phyloP scores from a whole-genome alignment of 2,797 vertebrate genomes.

The Acomys russatus region DNA sequence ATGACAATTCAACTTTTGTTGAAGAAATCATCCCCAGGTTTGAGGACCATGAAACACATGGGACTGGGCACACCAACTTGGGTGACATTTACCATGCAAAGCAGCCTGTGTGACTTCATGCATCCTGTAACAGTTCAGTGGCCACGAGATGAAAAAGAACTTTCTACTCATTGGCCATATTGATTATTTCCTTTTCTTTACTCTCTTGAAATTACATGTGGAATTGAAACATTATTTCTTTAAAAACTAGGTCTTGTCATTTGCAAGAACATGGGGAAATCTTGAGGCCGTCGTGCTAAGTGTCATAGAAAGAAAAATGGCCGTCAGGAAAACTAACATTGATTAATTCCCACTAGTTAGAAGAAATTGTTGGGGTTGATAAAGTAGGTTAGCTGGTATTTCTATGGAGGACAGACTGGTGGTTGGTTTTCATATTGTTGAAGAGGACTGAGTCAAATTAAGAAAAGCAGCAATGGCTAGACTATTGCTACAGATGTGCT shows the following conservation, averaged over 20 bases:
- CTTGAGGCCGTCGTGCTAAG: not conserved
- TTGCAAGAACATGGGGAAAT: not conserved
- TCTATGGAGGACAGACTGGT: not conserved
- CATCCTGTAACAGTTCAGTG: not conserved
- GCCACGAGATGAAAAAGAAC: not conserved
- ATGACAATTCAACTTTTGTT: not conserved
- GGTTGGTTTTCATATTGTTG: not conserved
- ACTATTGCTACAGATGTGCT: not conserved
- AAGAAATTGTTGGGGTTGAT: constrained; percentile 15
- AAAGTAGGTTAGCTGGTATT: not conserved
- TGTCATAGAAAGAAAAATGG: not conserved
- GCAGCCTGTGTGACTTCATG: not conserved
- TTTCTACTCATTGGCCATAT: not conserved
- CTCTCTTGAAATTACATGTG: not conserved
- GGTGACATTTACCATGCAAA: not conserved
- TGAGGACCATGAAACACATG: too few relatives aligned
- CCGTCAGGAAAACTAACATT: not conserved
- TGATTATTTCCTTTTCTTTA: not conserved
- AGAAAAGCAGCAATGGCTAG: not conserved
- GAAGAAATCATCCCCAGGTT: not conserved
- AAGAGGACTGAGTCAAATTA: not conserved
- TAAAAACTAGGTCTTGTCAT: not conserved
- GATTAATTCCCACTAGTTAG: not conserved
- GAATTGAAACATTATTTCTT: not conserved
- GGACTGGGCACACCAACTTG: not conserved